Percentiles rank a stretch among this genome's conserved stretches.
Conservation (phyloP, 2,113 vertebrate genomes). For the Progne subis region DNA sequence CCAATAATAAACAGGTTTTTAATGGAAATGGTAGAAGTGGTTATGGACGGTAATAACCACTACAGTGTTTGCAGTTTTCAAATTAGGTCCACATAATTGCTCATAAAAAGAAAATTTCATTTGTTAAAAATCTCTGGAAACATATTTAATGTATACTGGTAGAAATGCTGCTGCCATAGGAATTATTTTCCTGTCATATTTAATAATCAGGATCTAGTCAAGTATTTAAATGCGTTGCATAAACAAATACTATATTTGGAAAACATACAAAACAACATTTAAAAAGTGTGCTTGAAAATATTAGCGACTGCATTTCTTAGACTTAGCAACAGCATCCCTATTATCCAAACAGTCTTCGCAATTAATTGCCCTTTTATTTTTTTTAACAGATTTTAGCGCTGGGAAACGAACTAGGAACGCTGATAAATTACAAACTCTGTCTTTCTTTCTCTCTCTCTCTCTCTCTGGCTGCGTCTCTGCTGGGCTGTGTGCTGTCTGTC, state of each 20-base stretch:
- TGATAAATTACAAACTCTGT: background rate
- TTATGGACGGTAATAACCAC: constrained; percentile 51
- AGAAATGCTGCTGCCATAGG: background rate
- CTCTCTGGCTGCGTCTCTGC: background rate
- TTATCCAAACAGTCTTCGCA: background rate
- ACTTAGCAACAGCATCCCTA: background rate
- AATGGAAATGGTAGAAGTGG: constrained; percentile 57
- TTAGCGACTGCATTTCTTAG: background rate
- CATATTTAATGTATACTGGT: background rate
- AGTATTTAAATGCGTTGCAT: constrained; percentile 22
- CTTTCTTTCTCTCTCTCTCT: background rate
- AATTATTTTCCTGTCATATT: constrained; percentile 46
- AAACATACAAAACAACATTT: background rate
- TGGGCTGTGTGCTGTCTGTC: background rate
- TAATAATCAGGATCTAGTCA: constrained; percentile 50
- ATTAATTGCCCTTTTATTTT: background rate
- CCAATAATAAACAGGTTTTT: constrained; percentile 66
- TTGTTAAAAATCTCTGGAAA: constrained; percentile 60
- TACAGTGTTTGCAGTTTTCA: constrained; percentile 55
- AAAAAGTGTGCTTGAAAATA: background rate
- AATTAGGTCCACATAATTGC: constrained; percentile 60
- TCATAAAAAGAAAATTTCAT: constrained; percentile 72
- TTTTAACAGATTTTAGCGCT: background rate
- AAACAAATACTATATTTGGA: constrained; percentile 3
- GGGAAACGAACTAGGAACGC: background rate